Conservation (phyloP, 2,113 vertebrate species). For the Isichthys henryi region DNA sequence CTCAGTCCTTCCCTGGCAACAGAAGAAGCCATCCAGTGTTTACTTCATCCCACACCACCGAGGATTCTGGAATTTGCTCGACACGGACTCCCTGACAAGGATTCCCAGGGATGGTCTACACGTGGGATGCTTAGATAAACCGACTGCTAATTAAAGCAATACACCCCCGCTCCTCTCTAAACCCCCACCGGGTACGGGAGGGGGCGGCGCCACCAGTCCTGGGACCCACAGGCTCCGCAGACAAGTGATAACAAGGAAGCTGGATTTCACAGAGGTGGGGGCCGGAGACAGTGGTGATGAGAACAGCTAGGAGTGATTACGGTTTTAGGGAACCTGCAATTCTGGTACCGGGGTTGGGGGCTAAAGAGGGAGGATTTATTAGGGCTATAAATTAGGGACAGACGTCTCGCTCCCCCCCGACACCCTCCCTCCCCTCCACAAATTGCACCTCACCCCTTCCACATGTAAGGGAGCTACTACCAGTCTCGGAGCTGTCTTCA, state of each 20-base stretch:
- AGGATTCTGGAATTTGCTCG: not conserved
- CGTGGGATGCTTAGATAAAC: not conserved
- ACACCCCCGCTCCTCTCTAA: not conserved
- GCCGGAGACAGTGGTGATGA: constrained; percentile 5
- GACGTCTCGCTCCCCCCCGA: not conserved
- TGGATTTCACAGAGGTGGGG: constrained; percentile 19
- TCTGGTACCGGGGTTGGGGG: constrained; percentile 16
- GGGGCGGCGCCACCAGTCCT: not conserved
- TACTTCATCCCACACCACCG: not conserved
- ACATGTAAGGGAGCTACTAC: not conserved
- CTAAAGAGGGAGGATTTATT: constrained; percentile 20
- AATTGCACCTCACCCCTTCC: constrained; percentile 28
- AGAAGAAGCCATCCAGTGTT: not conserved
- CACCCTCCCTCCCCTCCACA: constrained; percentile 13
- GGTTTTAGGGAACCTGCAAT: constrained; percentile 15
- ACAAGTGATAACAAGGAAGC: constrained; percentile 19
- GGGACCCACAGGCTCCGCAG: not conserved
- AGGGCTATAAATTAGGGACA: constrained; percentile 24
- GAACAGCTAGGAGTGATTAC: constrained; percentile 20
- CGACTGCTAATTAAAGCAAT: not conserved
- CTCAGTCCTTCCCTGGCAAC: not conserved
- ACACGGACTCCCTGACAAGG: not conserved
- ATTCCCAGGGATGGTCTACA: not conserved
- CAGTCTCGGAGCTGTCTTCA: not conserved
- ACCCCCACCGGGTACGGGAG: not conserved